Evolutionary conservation across 2,797 vertebrate genomes (phyloP).

Genomic region (Esox masquinongy): DNA sequence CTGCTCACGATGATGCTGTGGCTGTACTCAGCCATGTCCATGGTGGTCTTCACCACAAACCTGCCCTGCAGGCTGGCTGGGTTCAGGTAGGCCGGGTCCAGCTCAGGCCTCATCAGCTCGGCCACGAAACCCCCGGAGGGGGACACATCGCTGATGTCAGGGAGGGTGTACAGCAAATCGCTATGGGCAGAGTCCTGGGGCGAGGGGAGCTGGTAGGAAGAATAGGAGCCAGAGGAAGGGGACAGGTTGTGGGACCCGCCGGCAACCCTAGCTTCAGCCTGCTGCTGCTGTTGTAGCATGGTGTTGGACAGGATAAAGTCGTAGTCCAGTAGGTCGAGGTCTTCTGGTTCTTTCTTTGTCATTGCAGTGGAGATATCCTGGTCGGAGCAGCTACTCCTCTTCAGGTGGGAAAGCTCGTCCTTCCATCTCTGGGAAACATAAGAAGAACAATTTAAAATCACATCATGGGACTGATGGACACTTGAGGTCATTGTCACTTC

Average conservation of each 20-base stretch:
- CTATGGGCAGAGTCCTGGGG: slow-evolving; percentile 66
- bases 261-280: slow-evolving; percentile 66
- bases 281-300: slow-evolving; percentile 83
- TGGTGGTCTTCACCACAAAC: slow-evolving; percentile 90
- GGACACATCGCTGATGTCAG: slow-evolving; percentile 91
- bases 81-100: slow-evolving; percentile 93
- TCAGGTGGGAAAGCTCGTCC: slow-evolving; percentile 90
- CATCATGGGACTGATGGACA: neutral
- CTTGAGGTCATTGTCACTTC: neutral
- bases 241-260: slow-evolving; percentile 73
- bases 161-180: slow-evolving; percentile 81
- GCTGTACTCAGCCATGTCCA: slow-evolving; percentile 86
- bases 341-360: slow-evolving; percentile 85
- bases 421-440: slow-evolving; percentile 85
- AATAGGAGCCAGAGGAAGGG: slow-evolving; percentile 77
- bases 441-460: slow-evolving; percentile 34
- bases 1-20: slow-evolving; percentile 74
- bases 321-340: slow-evolving; percentile 91
- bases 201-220: slow-evolving; percentile 78
- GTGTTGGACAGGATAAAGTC: slow-evolving; percentile 98
- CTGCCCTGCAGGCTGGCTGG: slow-evolving; percentile 88
- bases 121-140: slow-evolving; percentile 95
- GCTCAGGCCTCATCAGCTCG: slow-evolving; percentile 92
- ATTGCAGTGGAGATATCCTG: slow-evolving; percentile 72
- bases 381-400: slow-evolving; percentile 78